Evolutionary conservation across 2,113 vertebrate species (phyloP), one percentile per base, ranked within the genome.

Genomic region (Piprites chloris): DNA sequence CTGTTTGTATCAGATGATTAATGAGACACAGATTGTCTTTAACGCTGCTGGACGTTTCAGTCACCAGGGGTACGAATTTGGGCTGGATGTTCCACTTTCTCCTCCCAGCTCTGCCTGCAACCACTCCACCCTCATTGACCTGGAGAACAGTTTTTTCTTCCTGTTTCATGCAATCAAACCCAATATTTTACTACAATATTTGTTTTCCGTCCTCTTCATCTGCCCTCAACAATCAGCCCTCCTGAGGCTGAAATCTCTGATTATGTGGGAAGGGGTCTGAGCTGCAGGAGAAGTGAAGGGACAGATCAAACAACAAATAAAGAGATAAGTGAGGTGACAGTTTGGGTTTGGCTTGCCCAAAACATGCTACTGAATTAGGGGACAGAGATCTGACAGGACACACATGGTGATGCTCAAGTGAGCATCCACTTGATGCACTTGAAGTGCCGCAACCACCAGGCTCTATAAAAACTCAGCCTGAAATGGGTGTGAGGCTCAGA

Each of bases 1-100:
- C 41, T 95, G 94, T 96, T 96, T 96, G 90, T 10, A 56, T 3
- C 77, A 20, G 79, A 87, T 89, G 93, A 96, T 94, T 94, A 97
- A 97, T 93, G 93, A 92, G 95, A 46, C 32, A 16, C 90, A 93
- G 79, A 86, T 73, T 96, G 93, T 74, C 94, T 80, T 69, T 26
- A 82, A 35, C 58, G 63, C 81, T 82, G 86, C 90, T 5, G 66
- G 93, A 84, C 58, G 85, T 23, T 85, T 79, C 74, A 73, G 81
- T 20, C 85, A 49, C 53, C n/a, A 27, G 46, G 71, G 50, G 7
- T 14, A 52, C 77, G 81, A 37, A 55, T 77, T 52, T 15, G 76
- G 85, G 85, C 35, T 87, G 0, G 0, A 23, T 66, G 75, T 73
- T 68, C 55, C 73, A 24, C 10, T 49, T 52, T 80, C 88, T 79